Base-by-base conservation (phyloP, 2,888 invertebrate species). In the Lissocephala sabroskyi region DNA sequence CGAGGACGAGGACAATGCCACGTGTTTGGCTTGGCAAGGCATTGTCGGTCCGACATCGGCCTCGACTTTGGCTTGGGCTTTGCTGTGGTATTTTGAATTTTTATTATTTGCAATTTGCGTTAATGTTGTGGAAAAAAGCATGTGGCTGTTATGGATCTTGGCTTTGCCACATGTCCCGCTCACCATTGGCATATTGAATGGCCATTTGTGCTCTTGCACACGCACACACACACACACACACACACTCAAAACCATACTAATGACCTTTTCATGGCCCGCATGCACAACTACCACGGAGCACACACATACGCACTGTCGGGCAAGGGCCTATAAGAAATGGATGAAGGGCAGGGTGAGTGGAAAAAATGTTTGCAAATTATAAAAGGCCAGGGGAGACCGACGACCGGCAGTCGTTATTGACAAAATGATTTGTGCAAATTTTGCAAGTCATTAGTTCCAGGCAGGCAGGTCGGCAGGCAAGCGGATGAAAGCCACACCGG, bases 41-140 rank as follows among this genome's bases (percentile, higher is more conserved):
- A n/a, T n/a, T n/a, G n/a, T n/a, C n/a, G n/a, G n/a, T n/a, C n/a
- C n/a, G n/a, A n/a, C n/a, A n/a, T n/a, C n/a, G n/a, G n/a, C n/a
- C n/a, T n/a, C 68, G 59, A 57, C 54, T 59, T 61, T 61, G 55
- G 55, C 57, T 75, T 57, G 59, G 59, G 76, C 75, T 68, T n/a
- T 41, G 14, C n/a, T 41, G 23, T 53, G 70, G 67, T 65, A 77
- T 75, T 79, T 76, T 79, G 76, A 77, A 79, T 78, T 75, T 75
- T 76, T 79, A 79, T 76, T 79, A 71, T 75, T 67, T 75, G 78
- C 79, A 75, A 77, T 79, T 79, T 79, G 76, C 75, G 79, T 77
- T 79, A 79, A 76, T 76, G 75, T 78, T 78, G 76, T 79, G 79
- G 78, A 77, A 75, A 79, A 76, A 71, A 65, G 65, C 75, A 75